Conservation (phyloP, 2,113 vertebrate species). For the Mus spicilegus region DNA sequence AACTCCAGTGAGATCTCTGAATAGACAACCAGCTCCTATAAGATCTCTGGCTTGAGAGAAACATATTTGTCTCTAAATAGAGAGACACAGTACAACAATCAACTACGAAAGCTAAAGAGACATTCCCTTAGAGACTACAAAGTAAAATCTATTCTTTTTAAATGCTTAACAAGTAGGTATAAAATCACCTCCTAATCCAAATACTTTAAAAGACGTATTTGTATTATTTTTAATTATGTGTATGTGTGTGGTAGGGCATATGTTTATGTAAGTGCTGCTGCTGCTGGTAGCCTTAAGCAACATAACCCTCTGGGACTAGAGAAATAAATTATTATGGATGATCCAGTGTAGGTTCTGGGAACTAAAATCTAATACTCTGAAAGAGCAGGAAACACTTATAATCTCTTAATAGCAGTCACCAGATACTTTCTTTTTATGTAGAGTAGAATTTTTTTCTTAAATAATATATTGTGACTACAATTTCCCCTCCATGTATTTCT, state of each 20-base stretch:
- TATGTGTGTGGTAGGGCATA: background rate
- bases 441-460: background rate
- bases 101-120: background rate
- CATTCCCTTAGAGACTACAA: background rate
- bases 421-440: background rate
- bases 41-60: background rate
- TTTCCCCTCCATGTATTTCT: background rate
- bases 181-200: conserved; percentile 18
- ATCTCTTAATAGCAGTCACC: background rate
- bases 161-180: background rate
- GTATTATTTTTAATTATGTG: background rate
- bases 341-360: background rate
- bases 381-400: background rate
- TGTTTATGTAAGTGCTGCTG: background rate
- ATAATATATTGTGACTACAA: background rate
- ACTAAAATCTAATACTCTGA: background rate
- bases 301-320: background rate
- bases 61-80: background rate
- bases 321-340: background rate
- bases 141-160: background rate
- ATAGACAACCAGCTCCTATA: background rate
- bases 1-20: background rate
- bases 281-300: too few species aligned
- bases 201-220: background rate
- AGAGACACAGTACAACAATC: background rate